phyloP scores from a whole-genome alignment of 2,113 vertebrate species.

The Brachirus orientalis region DNA sequence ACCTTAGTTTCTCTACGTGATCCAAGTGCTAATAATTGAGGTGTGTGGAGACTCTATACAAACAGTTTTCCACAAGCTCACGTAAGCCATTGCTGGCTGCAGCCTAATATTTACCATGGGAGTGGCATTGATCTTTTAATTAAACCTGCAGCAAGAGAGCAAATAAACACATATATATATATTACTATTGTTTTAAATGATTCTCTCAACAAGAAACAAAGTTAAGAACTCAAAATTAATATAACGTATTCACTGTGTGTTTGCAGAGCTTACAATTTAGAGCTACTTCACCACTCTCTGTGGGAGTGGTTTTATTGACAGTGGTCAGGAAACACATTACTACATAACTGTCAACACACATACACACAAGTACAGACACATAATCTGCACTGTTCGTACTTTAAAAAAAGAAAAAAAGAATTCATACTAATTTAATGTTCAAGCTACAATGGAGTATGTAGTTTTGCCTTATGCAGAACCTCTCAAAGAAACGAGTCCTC shows the following conservation, averaged over 20 bases:
- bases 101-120: not conserved
- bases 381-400: too few species aligned
- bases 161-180: not conserved
- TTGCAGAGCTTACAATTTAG: not conserved
- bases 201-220: not conserved
- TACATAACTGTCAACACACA: not conserved
- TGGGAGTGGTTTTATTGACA: not conserved
- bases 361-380: too few species aligned
- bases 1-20: not conserved
- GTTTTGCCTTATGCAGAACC: not conserved
- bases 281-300: not conserved
- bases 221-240: not conserved
- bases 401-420: too few species aligned
- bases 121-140: not conserved
- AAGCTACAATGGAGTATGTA: too few species aligned
- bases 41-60: not conserved
- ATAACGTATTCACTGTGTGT: not conserved
- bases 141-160: not conserved
- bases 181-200: not conserved
- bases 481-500: slow-evolving; percentile 39
- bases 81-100: not conserved
- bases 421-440: too few species aligned
- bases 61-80: not conserved
- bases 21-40: not conserved
- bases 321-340: not conserved